Conservation (phyloP, 2,797 vertebrate species). For the Chelmon rostratus region DNA sequence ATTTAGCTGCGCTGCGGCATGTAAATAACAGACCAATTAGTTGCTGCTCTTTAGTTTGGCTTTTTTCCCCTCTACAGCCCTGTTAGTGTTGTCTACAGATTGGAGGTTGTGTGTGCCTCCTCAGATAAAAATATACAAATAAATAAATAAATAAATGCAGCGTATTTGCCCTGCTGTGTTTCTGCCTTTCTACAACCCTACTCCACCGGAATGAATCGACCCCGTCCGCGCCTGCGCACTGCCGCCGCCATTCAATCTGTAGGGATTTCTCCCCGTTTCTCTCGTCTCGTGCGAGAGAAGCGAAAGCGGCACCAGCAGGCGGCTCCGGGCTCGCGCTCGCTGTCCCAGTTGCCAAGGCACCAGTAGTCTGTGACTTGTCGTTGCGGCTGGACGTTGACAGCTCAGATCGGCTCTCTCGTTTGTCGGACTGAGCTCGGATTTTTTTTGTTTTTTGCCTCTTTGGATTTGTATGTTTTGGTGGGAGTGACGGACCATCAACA, state of each 20-base stretch:
- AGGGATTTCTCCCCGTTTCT: conserved; percentile 36
- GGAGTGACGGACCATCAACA: conserved; percentile 25
- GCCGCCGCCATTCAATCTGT: conserved; percentile 53
- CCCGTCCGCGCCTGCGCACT: conserved; percentile 78
- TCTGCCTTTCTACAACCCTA: conserved; percentile 29
- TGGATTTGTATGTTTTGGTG: conserved; percentile 39
- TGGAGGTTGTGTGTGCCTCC: background rate
- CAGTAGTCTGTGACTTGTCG: conserved; percentile 48
- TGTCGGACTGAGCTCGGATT: conserved; percentile 32
- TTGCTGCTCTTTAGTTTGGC: background rate
- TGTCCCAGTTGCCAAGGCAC: conserved; percentile 55
- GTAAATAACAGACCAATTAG: background rate
- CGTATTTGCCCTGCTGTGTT: conserved; percentile 2
- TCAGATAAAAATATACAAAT: background rate
- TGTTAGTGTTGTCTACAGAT: background rate
- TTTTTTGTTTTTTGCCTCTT: conserved; percentile 12
- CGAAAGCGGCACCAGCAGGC: conserved; percentile 71
- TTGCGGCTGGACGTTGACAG: conserved; percentile 52
- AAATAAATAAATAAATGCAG: background rate
- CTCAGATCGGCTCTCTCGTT: conserved; percentile 21
- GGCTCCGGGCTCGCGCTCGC: conserved; percentile 64
- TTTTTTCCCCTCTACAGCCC: background rate
- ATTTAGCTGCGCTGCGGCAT: background rate
- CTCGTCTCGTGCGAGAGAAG: conserved; percentile 62
- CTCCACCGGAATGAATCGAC: conserved; percentile 69